Base-by-base conservation (phyloP, 1,140 invertebrate genomes). In the Pseudomyrmex pallidus region DNA sequence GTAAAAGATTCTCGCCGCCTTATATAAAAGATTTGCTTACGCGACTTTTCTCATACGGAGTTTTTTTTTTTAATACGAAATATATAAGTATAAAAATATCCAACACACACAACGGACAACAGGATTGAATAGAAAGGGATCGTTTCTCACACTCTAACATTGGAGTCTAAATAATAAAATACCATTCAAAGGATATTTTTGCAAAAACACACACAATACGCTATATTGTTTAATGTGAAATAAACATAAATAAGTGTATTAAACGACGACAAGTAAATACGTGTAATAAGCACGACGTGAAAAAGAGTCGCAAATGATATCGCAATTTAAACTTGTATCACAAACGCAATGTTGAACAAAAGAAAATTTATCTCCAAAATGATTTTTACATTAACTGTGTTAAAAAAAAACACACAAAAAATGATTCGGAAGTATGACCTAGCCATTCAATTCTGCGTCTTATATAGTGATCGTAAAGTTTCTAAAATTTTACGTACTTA, bases 371-470 rank as follows among this genome's bases (percentile, higher is more conserved):
- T 1, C 10, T 35, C 5, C 46, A 44, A 63, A 59, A 61, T 80
- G 68, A 70, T 22, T 48, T 59, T 12, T 70, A 20, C 70, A 2
- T 61, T 54, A 67, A 63, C 0, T 5, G 35, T 35, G 35, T 35
- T 35, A 35, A 35, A 35, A 35, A 35, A 5, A 35, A 35, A 35
- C 35, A 35, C 35, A 35, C n/a, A n/a, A n/a, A 3, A 35, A 35
- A 35, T 7, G 0, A 72, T 35, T 57, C 12, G 54, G 12, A 72
- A 35, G 25, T 72, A 20, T 72, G 59, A 59, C 3, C 72, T 80
- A 70, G 54, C 76, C 76, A 80, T 80, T 80, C 76, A 72, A 80
- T 80, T 80, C 76, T 80, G 66, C 76, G 56, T 80, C 66, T 80
- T 72, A 46, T 72, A 46, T 78, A 80, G 46, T 66, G 35, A 78